Percentiles rank a stretch among this genome's conserved stretches.
Conservation (phyloP, 2,797 vertebrate species). For the Parambassis ranga region DNA sequence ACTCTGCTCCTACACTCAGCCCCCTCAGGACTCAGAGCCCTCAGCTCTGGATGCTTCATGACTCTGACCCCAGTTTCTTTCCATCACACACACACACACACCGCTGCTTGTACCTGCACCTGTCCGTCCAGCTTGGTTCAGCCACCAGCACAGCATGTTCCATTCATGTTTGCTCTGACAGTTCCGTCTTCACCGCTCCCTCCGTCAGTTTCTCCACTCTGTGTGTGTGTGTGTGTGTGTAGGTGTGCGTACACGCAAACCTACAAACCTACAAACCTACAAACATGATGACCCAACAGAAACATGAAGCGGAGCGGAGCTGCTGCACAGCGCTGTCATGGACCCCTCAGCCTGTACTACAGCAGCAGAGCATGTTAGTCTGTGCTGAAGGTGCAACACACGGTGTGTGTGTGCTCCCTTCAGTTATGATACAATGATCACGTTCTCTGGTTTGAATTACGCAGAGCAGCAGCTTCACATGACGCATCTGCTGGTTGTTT, state of each 20-base stretch:
- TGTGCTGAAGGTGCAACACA: too few species aligned
- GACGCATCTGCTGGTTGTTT: too few species aligned
- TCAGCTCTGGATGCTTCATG: background rate
- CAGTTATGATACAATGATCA: too few species aligned
- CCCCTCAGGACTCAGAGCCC: too few species aligned
- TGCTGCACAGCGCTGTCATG: background rate
- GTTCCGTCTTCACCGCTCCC: constrained; percentile 34
- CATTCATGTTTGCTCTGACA: constrained; percentile 13
- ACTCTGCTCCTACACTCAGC: constrained; percentile 21
- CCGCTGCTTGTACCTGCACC: constrained; percentile 32
- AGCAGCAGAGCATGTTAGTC: too few species aligned
- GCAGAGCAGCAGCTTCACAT: too few species aligned
- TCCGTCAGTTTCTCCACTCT: constrained; percentile 63
- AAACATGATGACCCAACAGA: constrained; percentile 33
- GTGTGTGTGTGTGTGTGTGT: constrained; percentile 1
- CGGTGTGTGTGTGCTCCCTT: too few species aligned
- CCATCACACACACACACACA: constrained; percentile 5
- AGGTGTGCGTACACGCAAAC: too few species aligned
- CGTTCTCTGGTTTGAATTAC: too few species aligned
- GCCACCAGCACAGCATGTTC: constrained; percentile 31
- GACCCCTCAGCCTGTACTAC: background rate
- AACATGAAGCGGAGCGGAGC: constrained; percentile 3
- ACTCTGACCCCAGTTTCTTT: constrained; percentile 5
- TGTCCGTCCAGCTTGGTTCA: constrained; percentile 36
- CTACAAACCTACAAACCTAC: too few species aligned